Base-by-base conservation (phyloP, 2,888 invertebrate species). In the Drosophila heteroneura region DNA sequence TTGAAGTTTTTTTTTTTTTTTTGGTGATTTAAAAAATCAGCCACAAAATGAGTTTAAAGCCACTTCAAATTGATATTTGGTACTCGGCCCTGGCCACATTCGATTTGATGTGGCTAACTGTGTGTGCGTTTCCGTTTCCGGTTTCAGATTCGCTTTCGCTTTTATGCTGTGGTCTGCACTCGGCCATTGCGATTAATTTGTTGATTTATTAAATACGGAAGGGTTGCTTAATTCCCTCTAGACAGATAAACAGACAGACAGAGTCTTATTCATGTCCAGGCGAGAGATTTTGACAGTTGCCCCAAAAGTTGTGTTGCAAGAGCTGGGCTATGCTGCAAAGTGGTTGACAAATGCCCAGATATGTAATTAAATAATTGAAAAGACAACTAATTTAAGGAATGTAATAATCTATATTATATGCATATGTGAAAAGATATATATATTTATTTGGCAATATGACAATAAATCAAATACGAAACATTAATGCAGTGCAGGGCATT, bases 121-220 rank as follows among this genome's bases (percentile, higher is more conserved):
- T 90, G 87, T 85, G 88, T 89, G 79, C 80, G 76, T 71, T 89
- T 87, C 87, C 87, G 87, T 49, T 89, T 87, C 87, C 91, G 90
- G 51, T 51, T 51, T 16, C 65, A 22, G n/a, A 35, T 14, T 39
- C 41, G 72, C 51, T 51, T 51, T 53, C 57, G 35, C 49, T 51
- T 63, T 69, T 53, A 30, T 65, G 63, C 74, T 83, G 70, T 76
- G 79, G 73, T 76, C 81, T 83, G 70, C 86, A 70, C 70, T 84
- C 70, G 76, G 68, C 59, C 54, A 64, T 60, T 64, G 82, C 71
- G 71, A 65, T 85, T 87, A 86, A 90, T 88, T 86, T 82, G 74
- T 71, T 92, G 92, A 92, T 92, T 92, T 92, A 92, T 92, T 69
- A 28, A 70, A 64, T 82, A 81, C 92, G 92, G 92, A 92, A 92